phyloP scores from a whole-genome alignment of 2,113 vertebrate species.

The Peromyscus polionotus region DNA sequence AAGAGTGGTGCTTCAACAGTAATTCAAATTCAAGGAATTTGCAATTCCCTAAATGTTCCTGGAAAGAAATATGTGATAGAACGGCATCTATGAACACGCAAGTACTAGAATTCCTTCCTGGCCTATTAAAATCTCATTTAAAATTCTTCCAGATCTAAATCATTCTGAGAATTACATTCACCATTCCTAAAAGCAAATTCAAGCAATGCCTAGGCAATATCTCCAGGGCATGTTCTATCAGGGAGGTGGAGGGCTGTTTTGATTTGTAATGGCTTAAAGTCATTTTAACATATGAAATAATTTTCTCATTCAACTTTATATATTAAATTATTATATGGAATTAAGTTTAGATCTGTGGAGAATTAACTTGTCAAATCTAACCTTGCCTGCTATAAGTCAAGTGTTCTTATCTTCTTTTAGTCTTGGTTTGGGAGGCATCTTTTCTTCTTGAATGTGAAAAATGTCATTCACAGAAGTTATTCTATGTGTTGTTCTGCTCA shows the following conservation, averaged over 20 bases:
- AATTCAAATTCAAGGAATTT: constrained; percentile 37
- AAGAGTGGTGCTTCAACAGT: background rate
- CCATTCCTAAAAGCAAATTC: constrained; percentile 40
- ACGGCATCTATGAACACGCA: constrained; percentile 19
- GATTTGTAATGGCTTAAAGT: constrained; percentile 74
- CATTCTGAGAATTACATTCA: constrained; percentile 59
- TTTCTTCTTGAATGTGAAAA: constrained; percentile 18
- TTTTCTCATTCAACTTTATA: constrained; percentile 75
- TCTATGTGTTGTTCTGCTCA: constrained; percentile 17
- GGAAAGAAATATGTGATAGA: background rate
- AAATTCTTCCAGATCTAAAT: constrained; percentile 62
- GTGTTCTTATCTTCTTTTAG: background rate
- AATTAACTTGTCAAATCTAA: constrained; percentile 73
- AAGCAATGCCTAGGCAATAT: constrained; percentile 44
- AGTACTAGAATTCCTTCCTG: constrained; percentile 50
- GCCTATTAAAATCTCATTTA: constrained; percentile 71
- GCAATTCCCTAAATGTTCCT: background rate
- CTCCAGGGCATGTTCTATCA: background rate
- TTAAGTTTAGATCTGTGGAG: constrained; percentile 71
- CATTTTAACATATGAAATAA: constrained; percentile 61
- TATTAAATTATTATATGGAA: constrained; percentile 76
- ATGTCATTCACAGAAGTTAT: constrained; percentile 36
- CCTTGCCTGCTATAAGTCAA: constrained; percentile 43
- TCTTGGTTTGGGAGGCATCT: background rate
- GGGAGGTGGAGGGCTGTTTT: constrained; percentile 52